Conservation (phyloP, 2,888 invertebrate species). For the Nysson spinosus region DNA sequence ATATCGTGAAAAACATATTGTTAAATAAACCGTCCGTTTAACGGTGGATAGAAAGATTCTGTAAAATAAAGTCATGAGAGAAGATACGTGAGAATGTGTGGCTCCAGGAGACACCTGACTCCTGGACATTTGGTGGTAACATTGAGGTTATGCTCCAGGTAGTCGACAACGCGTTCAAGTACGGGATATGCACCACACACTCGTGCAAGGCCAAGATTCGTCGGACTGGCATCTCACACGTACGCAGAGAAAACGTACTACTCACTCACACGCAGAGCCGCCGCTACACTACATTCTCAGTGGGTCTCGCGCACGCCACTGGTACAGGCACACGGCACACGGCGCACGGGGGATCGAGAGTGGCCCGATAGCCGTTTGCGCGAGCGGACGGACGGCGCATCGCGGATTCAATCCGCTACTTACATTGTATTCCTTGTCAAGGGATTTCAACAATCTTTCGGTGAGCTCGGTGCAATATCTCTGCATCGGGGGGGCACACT, state of each 20-base stretch:
- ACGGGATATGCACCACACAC: conserved; percentile 40
- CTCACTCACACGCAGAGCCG: conserved; percentile 45
- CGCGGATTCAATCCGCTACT: conserved; percentile 79
- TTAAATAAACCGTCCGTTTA: too few species aligned
- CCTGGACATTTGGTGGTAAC: conserved; percentile 10
- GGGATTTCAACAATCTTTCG: conserved; percentile 96
- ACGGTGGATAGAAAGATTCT: too few species aligned
- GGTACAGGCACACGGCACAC: conserved; percentile 63
- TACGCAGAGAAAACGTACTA: conserved; percentile 38
- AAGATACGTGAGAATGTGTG: too few species aligned
- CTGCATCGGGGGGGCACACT: conserved; percentile 78
- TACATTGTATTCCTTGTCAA: conserved; percentile 99
- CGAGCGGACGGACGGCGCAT: conserved; percentile 83
- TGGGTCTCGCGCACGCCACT: conserved; percentile 64
- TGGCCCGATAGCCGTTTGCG: conserved; percentile 74
- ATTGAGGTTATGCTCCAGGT: conserved; percentile 61
- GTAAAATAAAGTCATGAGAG: background rate
- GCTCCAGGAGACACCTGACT: background rate
- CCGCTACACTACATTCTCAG: conserved; percentile 48
- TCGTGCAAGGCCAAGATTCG: conserved; percentile 31
- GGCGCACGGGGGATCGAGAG: conserved; percentile 68
- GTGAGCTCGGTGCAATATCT: conserved; percentile 87
- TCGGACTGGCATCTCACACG: conserved; percentile 42
- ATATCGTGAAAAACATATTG: background rate
- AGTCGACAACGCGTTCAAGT: conserved; percentile 48